phyloP scores from a whole-genome alignment of 2,888 invertebrate genomes.

The Quadroppia sp. region DNA sequence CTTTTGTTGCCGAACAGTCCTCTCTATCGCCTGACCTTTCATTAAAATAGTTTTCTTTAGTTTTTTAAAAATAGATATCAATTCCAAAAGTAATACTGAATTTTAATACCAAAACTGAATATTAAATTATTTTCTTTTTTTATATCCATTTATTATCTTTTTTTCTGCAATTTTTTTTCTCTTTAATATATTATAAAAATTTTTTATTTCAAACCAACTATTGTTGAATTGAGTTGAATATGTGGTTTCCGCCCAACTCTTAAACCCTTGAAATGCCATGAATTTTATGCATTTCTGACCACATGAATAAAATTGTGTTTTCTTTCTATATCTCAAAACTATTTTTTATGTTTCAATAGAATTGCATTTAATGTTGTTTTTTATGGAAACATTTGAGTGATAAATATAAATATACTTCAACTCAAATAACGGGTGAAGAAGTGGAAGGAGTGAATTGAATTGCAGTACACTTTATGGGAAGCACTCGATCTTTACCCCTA shows the following conservation, averaged over 20 bases:
- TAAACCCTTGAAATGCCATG: not conserved
- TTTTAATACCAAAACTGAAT: too few relatives aligned
- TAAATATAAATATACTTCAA: not conserved
- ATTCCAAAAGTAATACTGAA: too few relatives aligned
- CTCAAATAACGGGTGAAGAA: not conserved
- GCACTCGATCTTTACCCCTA: slow-evolving; percentile 12
- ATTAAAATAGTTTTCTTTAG: not conserved
- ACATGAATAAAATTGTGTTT: slow-evolving; percentile 14
- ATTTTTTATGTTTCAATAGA: not conserved
- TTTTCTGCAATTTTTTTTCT: not conserved
- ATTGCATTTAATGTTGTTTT: slow-evolving; percentile 11
- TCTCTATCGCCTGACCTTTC: not conserved
- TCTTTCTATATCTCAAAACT: not conserved
- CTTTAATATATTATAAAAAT: not conserved
- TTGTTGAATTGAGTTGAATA: not conserved
- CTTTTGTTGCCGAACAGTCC: not conserved
- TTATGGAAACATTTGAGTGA: not conserved
- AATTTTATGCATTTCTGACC: slow-evolving; percentile 20
- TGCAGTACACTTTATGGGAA: not conserved
- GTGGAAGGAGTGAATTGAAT: too few relatives aligned
- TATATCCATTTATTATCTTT: too few relatives aligned
- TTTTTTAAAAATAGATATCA: not conserved
- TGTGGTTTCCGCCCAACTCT: slow-evolving; percentile 10
- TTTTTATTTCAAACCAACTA: not conserved
- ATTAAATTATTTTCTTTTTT: too few relatives aligned